These are phyloP conservation scores for Percopsis omiscomaycus DNA, from an alignment of 2,797 vertebrate species.

Conservation along the genomic window DNA sequence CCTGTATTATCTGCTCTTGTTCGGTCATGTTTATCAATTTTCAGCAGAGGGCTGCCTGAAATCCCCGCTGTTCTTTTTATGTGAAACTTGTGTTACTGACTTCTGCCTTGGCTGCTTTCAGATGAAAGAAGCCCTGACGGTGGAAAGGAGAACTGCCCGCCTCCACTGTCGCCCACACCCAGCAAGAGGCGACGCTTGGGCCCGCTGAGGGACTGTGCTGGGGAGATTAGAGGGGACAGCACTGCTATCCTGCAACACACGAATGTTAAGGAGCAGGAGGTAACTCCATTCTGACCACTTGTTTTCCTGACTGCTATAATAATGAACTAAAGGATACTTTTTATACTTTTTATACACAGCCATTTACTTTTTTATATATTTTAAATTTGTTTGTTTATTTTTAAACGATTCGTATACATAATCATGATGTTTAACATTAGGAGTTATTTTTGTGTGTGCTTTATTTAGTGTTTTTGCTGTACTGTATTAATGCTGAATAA, in stretches of 20 bases:
- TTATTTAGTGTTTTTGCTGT: neutral
- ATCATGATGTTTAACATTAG: neutral
- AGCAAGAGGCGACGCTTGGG: slow-evolving; percentile 68
- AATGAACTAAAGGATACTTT: slow-evolving; percentile 48
- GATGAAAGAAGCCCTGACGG: slow-evolving; percentile 41
- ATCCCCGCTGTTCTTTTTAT: slow-evolving; percentile 34
- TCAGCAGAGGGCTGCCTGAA: slow-evolving; percentile 8
- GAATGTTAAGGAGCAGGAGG: slow-evolving; percentile 51
- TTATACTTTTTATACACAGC: neutral
- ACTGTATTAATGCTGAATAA: slow-evolving; percentile 22
- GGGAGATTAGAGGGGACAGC: slow-evolving; percentile 65
- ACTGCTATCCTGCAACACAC: slow-evolving; percentile 31
- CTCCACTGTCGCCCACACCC: slow-evolving; percentile 38
- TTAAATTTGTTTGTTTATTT: neutral
- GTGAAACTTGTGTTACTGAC: slow-evolving; percentile 17
- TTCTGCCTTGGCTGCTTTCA: slow-evolving; percentile 29
- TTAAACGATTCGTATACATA: neutral
- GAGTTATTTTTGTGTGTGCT: neutral
- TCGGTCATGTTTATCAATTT: slow-evolving; percentile 21
- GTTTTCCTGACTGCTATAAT: slow-evolving; percentile 39
- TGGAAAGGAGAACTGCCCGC: slow-evolving; percentile 71
- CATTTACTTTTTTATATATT: slow-evolving; percentile 19
- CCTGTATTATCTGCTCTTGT: slow-evolving; percentile 12
- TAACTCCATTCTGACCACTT: slow-evolving; percentile 40
- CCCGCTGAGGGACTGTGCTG: slow-evolving; percentile 42